Evolutionary conservation across 2,113 vertebrate species (phyloP).

Genomic region (Bombycilla garrulus): DNA sequence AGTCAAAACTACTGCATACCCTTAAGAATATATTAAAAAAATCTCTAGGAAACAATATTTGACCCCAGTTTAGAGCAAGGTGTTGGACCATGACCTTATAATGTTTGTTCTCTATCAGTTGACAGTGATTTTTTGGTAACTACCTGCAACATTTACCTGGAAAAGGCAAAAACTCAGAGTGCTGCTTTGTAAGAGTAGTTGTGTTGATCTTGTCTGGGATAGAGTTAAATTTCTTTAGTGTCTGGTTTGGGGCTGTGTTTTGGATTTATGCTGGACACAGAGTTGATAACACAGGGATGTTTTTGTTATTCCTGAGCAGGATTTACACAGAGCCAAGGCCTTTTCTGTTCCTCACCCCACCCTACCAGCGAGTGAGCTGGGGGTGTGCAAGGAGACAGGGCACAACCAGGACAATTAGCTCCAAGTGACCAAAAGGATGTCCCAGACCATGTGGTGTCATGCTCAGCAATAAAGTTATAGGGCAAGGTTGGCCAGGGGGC

Average conservation of each 20-base stretch:
- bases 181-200: background rate
- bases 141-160: background rate
- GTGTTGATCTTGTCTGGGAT: background rate
- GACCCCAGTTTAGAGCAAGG: background rate
- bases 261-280: background rate
- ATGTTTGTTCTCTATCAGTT: background rate
- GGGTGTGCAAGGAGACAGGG: background rate
- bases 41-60: background rate
- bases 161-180: background rate
- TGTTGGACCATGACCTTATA: background rate
- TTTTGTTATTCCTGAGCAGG: background rate
- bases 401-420: background rate
- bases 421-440: background rate
- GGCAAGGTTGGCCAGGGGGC: fast-evolving
- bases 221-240: background rate
- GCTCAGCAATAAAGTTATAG: background rate
- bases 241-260: background rate
- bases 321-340: background rate
- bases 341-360: background rate
- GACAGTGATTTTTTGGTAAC: background rate
- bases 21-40: background rate
- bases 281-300: background rate
- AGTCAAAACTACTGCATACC: background rate
- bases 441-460: background rate
- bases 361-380: background rate